Percentiles rank a stretch among this genome's conserved stretches.
These are phyloP conservation scores for Pomacea canaliculata DNA, from an alignment of 2,888 invertebrate species.

Conservation along the genomic window DNA sequence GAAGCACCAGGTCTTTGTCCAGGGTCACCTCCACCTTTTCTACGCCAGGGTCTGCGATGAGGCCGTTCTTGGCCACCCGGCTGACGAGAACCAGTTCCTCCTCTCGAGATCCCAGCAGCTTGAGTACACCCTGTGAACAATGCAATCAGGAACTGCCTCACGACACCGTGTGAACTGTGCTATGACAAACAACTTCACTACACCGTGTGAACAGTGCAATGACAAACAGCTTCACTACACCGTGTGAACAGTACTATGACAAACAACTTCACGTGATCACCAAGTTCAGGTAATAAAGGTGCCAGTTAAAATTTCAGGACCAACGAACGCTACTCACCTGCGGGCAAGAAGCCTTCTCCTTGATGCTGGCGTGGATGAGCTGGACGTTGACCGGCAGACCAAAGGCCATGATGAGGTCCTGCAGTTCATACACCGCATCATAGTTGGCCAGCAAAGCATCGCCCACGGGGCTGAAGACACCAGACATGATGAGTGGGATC, in stretches of 20 bases:
- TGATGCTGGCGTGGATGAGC: constrained; percentile 48
- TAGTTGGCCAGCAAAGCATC: constrained; percentile 51
- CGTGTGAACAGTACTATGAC: too few relatives aligned
- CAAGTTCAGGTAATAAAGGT: too few relatives aligned
- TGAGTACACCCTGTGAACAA: constrained; percentile 41
- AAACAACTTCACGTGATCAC: too few relatives aligned
- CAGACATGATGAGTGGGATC: constrained; percentile 63
- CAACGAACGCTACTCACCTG: background rate
- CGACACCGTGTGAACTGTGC: too few relatives aligned
- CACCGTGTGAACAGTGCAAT: too few relatives aligned
- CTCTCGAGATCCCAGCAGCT: constrained; percentile 52
- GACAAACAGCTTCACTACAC: too few relatives aligned
- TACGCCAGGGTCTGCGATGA: constrained; percentile 18
- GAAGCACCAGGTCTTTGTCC: constrained; percentile 38
- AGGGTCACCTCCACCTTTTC: constrained; percentile 39
- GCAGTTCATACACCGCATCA: constrained; percentile 61
- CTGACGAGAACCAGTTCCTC: constrained; percentile 47
- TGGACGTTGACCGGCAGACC: constrained; percentile 58
- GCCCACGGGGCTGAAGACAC: constrained; percentile 63
- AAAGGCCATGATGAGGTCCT: constrained; percentile 59
- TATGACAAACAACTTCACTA: too few relatives aligned
- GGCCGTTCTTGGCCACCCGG: constrained; percentile 28
- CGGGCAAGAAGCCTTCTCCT: constrained; percentile 36
- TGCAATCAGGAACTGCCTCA: too few relatives aligned
- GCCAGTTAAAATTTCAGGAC: too few relatives aligned